These are phyloP conservation scores for Mus musculus DNA, from an alignment of 2,113 vertebrate genomes.

Conservation along the genomic window GRCm39 chr6:138472001-138472500, in stretches of 20 bases:
- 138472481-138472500: conserved; percentile 53
- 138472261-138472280: conserved; percentile 42
- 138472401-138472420: conserved; percentile 42
- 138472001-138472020: conserved; percentile 58
- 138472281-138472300: conserved; percentile 80
- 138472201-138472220: conserved; percentile 61
- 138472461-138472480: conserved; percentile 66
- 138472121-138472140: conserved; percentile 74
- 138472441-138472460: conserved; percentile 70
- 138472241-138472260: conserved; percentile 47
- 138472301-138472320: conserved; percentile 76
- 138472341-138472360: conserved; percentile 72
- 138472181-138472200: conserved; percentile 66
- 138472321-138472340: conserved; percentile 82
- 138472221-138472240: conserved; percentile 61
- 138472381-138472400: conserved; percentile 51
- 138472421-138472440: conserved; percentile 63
- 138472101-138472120: conserved; percentile 66
- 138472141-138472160: conserved; percentile 60
- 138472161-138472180: conserved; percentile 51
- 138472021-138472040: conserved; percentile 63
- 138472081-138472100: conserved; percentile 56
- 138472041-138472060: conserved; percentile 66
- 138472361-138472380: conserved; percentile 71
- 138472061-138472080: conserved; percentile 71